Evolutionary conservation across 2,797 vertebrate species (phyloP), one percentile per base, ranked within the genome.

Genomic region (Poecilia velifera): DNA sequence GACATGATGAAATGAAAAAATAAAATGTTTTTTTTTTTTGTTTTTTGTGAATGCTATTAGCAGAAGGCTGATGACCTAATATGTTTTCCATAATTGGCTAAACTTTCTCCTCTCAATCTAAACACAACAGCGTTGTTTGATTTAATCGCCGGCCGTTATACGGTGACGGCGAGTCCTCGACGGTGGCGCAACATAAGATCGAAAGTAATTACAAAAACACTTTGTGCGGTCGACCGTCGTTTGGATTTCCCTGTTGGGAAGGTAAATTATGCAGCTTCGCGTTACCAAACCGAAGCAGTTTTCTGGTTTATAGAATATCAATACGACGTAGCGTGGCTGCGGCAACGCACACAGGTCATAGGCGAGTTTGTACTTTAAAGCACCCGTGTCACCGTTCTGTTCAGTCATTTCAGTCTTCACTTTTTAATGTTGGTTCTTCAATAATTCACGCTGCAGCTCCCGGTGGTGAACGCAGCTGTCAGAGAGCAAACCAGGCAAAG

Each of bases 381-480:
- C 2, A 4, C 25, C 73, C 43, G 46, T 77, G 31, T 64, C 20
- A 74, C 2, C 18, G 13, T 71, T 73, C 77, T 79, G 39, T 72
- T 28, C 34, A 55, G 41, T 74, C 43, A 75, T 74, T 68, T 76
- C 70, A n/a, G 34, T 76, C 46, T 79, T 72, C 55, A 87, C 51
- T 73, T 84, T 83, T 81, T 41, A 80, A 74, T 84, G 82, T 78
- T 39, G 64, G 59, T 80, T 73, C 28, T 74, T 90, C 72, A 90
- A 89, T 91, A 90, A 90, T 90, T 90, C 73, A 93, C 4, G 2
- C 72, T 75, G 83, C 70, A 74, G 86, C 76, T 84, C 53, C 78
- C 76, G 62, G 82, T 73, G 81, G 43, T 68, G 83, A 72, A 34
- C 20, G 14, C 72, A 82, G 81, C 85, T 90, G 88, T 88, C 83